phyloP scores from a whole-genome alignment of 37 sponge, comb jelly and placozoan species.

The Dysidea cf. avara region DNA sequence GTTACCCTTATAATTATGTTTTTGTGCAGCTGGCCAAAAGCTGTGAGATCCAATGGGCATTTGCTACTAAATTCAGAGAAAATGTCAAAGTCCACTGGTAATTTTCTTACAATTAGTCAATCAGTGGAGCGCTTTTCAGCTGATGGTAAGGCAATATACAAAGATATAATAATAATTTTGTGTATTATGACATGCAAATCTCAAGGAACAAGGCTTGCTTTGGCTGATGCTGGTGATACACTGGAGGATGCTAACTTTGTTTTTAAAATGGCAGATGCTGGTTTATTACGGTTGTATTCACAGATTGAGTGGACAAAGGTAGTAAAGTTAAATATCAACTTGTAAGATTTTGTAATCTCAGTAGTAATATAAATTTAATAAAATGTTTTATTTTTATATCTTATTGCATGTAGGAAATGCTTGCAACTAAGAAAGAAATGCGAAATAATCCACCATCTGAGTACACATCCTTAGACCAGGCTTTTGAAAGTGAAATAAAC shows the following conservation, averaged over 20 bases:
- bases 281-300: conserved; percentile 86
- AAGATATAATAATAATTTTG: no score
- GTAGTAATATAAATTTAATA: neutral
- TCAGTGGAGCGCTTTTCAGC: conserved; percentile 71
- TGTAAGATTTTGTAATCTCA: neutral
- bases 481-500: conserved; percentile 89
- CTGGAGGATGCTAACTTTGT: conserved; percentile 98
- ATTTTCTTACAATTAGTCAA: conserved; percentile 69
- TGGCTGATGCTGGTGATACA: conserved; percentile 99
- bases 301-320: conserved; percentile 93
- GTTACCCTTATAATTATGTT: neutral
- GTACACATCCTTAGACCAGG: conserved; percentile 70
- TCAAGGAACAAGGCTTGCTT: conserved; percentile 78
- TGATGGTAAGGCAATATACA: conserved; percentile 73
- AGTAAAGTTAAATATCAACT: neutral
- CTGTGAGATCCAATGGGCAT: conserved; percentile 80
- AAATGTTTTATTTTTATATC: neutral
- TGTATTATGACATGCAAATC: neutral
- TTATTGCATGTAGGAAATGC: conserved; percentile 49
- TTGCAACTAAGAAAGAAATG: conserved; percentile 50
- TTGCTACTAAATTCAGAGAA: conserved; percentile 82
- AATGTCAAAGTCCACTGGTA: conserved; percentile 83
- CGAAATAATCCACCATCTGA: conserved; percentile 49
- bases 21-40: conserved; percentile 67
- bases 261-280: conserved; percentile 87